Percentiles rank a stretch among this genome's conserved stretches.
Conservation (phyloP, 2,888 invertebrate genomes). For the Nymphalis c-album region DNA sequence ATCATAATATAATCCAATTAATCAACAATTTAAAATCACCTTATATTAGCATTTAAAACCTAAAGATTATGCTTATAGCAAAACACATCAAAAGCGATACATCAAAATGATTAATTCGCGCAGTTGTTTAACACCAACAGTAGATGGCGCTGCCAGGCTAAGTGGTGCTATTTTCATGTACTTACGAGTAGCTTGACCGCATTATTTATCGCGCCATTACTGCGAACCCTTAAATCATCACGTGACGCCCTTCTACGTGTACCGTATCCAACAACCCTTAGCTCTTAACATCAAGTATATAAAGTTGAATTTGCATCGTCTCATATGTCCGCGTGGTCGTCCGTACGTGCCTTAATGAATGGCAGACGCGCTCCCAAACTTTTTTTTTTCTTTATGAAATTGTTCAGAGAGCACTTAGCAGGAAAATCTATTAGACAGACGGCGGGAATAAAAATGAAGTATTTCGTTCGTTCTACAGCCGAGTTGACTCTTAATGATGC, state of each 20-base stretch:
- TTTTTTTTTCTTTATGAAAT: slow-evolving; percentile 74
- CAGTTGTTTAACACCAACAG: slow-evolving; percentile 50
- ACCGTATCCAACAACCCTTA: slow-evolving; percentile 13
- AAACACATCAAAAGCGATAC: slow-evolving; percentile 44
- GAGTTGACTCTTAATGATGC: slow-evolving; percentile 34
- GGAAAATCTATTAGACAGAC: slow-evolving; percentile 69
- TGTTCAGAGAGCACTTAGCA: slow-evolving; percentile 74
- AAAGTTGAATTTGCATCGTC: slow-evolving; percentile 20
- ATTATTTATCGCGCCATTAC: slow-evolving; percentile 82
- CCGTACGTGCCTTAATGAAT: slow-evolving; percentile 68
- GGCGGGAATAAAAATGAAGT: slow-evolving; percentile 52
- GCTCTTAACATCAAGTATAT: slow-evolving; percentile 17
- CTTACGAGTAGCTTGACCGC: slow-evolving; percentile 67
- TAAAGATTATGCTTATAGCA: slow-evolving; percentile 37
- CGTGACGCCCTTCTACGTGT: slow-evolving; percentile 73
- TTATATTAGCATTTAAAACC: neutral
- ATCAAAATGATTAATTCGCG: slow-evolving; percentile 55
- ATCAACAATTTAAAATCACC: neutral
- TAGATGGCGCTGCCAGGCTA: slow-evolving; percentile 69
- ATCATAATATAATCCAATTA: neutral
- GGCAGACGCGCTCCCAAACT: slow-evolving; percentile 64
- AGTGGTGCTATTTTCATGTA: slow-evolving; percentile 70
- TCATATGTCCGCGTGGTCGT: slow-evolving; percentile 34
- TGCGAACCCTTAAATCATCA: slow-evolving; percentile 79
- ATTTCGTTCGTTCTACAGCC: slow-evolving; percentile 39